Percentiles rank a stretch among this genome's conserved stretches.
phyloP scores from a whole-genome alignment of 1,140 invertebrate genomes.

The Dolichoris vasculosae region DNA sequence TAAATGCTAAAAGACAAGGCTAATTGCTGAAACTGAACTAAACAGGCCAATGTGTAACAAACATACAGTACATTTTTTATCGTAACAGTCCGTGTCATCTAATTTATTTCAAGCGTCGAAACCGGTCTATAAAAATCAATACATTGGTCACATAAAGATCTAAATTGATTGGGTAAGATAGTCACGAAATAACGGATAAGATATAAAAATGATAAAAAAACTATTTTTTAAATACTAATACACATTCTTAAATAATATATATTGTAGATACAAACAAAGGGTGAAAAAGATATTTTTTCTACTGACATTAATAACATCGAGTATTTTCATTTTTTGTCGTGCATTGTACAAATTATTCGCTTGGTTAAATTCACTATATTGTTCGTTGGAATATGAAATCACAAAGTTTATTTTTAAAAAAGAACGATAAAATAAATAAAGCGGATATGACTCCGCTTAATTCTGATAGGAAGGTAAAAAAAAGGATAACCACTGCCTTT shows the following conservation, averaged over 20 bases:
- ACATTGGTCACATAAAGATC: neutral
- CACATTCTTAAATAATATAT: neutral
- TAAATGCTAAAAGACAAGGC: neutral
- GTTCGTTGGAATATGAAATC: too few relatives aligned
- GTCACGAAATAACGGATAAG: neutral
- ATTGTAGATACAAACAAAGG: neutral
- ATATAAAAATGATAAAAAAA: neutral
- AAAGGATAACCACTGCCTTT: neutral
- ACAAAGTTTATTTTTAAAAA: neutral
- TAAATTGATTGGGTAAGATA: neutral
- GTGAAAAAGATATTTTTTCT: too few relatives aligned
- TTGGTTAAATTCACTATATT: too few relatives aligned
- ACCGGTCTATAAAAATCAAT: slow-evolving; percentile 12
- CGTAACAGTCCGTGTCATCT: neutral
- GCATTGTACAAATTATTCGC: neutral
- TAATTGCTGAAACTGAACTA: neutral
- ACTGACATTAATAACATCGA: too few relatives aligned
- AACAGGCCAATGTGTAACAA: neutral
- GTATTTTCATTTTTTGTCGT: neutral
- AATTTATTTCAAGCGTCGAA: slow-evolving; percentile 21
- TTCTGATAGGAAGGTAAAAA: neutral
- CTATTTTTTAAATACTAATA: neutral
- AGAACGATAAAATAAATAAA: slow-evolving; percentile 4
- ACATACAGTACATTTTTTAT: neutral
- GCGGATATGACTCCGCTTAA: neutral